Evolutionary conservation across 2,797 vertebrate species (phyloP).

Genomic region (Poliocrania exsul): DNA sequence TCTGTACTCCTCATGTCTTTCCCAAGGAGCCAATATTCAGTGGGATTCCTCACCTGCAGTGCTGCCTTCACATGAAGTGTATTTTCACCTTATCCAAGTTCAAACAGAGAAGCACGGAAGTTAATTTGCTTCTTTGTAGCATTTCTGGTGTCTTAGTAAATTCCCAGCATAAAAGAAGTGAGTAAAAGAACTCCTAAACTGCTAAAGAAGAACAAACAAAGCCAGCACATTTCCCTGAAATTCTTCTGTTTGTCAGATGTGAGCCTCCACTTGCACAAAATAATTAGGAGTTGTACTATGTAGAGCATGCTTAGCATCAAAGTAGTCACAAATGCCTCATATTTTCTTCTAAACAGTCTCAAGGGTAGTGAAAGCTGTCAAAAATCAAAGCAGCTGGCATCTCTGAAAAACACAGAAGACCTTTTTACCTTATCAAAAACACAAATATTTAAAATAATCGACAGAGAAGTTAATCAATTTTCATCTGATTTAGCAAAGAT

Average conservation of each 20-base stretch:
- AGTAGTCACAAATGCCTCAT: slow-evolving; percentile 36
- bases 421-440: background rate
- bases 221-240: background rate
- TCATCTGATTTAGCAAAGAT: slow-evolving; percentile 47
- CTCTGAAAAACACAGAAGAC: background rate
- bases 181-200: background rate
- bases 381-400: slow-evolving; percentile 56
- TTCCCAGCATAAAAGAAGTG: slow-evolving; percentile 38
- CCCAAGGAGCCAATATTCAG: background rate
- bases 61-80: background rate
- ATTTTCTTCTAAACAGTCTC: slow-evolving; percentile 56
- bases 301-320: slow-evolving; percentile 40
- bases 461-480: slow-evolving; percentile 53
- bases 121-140: slow-evolving; percentile 47
- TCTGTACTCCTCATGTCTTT: background rate
- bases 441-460: slow-evolving; percentile 51
- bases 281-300: slow-evolving; percentile 54
- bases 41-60: background rate
- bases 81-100: background rate
- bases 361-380: slow-evolving; percentile 51
- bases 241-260: slow-evolving; percentile 32
- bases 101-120: background rate
- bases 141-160: slow-evolving; percentile 10
- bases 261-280: slow-evolving; percentile 21
- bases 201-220: slow-evolving; percentile 25